Evolutionary conservation across 2,888 invertebrate genomes (phyloP).

Genomic region (Anodontia alba): DNA sequence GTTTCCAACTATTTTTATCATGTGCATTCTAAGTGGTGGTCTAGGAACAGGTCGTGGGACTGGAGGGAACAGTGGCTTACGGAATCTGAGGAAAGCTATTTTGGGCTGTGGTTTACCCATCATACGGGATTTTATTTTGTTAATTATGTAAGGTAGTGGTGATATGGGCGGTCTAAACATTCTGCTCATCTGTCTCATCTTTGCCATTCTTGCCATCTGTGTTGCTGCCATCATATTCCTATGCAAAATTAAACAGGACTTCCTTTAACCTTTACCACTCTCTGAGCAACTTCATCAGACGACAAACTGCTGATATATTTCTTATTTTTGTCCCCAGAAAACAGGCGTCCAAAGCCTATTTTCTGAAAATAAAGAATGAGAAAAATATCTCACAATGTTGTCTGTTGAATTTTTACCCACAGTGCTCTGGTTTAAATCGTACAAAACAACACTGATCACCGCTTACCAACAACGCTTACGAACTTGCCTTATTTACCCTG

Average conservation of each 20-base stretch:
- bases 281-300: too few species aligned
- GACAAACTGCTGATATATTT: too few species aligned
- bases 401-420: too few species aligned
- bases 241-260: not conserved
- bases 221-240: conserved; percentile 7
- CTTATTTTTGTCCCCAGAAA: too few species aligned
- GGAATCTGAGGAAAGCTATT: conserved; percentile 39
- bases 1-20: not conserved
- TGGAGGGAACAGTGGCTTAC: conserved; percentile 17
- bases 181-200: not conserved
- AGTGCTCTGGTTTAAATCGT: too few species aligned
- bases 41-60: conserved; percentile 33
- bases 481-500: too few species aligned
- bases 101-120: conserved; percentile 17
- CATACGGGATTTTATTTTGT: not conserved
- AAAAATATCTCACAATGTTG: too few species aligned
- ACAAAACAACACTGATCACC: too few species aligned
- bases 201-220: conserved; percentile 2
- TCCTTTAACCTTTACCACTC: too few species aligned
- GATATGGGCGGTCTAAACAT: conserved; percentile 21
- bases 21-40: conserved; percentile 21
- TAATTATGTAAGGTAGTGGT: conserved; percentile 34
- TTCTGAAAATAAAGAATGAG: too few species aligned
- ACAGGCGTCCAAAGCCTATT: too few species aligned
- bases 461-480: too few species aligned